Percentiles rank a stretch among this genome's conserved stretches.
Conservation (phyloP, 2,797 vertebrate species). For the Sus cebifrons region DNA sequence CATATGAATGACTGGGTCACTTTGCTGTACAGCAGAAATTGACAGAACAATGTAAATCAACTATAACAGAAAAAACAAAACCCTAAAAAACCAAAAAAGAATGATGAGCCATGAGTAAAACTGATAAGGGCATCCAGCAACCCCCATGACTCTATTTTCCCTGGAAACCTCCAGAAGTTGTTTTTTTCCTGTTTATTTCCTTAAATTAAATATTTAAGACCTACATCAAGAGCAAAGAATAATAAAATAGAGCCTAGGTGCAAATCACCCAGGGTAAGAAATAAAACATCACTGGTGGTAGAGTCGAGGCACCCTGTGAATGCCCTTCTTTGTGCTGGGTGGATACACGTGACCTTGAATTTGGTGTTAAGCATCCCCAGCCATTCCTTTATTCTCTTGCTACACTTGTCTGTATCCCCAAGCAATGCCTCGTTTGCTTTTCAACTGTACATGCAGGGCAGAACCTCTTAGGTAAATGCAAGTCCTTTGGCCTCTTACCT, state of each 20-base stretch:
- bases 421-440: neutral
- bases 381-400: neutral
- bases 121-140: neutral
- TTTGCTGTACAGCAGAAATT: too few relatives aligned
- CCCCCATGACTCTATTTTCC: neutral
- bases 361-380: neutral
- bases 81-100: neutral
- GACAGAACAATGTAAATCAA: too few relatives aligned
- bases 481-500: neutral
- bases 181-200: neutral
- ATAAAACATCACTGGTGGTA: neutral
- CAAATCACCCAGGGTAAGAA: neutral
- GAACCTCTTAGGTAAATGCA: neutral
- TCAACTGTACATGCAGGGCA: neutral
- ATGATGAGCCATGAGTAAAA: neutral
- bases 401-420: neutral
- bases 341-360: neutral
- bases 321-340: rapidly evolving
- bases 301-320: neutral
- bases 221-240: neutral
- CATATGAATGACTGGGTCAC: too few relatives aligned
- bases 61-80: too few relatives aligned
- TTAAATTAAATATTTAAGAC: constrained; percentile 40
- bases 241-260: constrained; percentile 33
- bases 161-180: neutral